phyloP scores from a whole-genome alignment of 2,113 vertebrate genomes.

The Catharus fuscescens region DNA sequence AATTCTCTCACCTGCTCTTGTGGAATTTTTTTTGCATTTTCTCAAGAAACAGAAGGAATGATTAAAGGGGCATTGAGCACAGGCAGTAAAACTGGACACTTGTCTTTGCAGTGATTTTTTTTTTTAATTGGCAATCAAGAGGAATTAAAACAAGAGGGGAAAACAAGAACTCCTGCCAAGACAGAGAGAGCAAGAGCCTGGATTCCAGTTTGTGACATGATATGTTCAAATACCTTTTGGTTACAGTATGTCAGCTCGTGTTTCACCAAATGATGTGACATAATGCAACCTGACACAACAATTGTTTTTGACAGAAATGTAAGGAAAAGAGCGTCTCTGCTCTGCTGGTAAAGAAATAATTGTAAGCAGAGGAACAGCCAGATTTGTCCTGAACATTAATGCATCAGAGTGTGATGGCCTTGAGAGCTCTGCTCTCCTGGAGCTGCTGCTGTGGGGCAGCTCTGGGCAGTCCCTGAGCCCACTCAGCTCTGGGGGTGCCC shows the following conservation, averaged over 20 bases:
- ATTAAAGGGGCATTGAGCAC: background rate
- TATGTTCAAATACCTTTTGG: conserved; percentile 63
- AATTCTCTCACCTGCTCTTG: background rate
- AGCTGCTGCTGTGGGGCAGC: background rate
- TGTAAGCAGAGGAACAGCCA: background rate
- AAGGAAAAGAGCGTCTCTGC: background rate
- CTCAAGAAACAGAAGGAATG: background rate
- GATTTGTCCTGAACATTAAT: background rate
- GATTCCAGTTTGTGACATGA: conserved; percentile 43
- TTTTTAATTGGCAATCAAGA: background rate
- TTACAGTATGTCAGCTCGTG: conserved; percentile 56
- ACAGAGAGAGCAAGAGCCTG: background rate
- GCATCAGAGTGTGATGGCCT: background rate
- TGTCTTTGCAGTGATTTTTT: background rate
- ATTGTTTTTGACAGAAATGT: conserved; percentile 64
- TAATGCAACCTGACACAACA: conserved; percentile 48
- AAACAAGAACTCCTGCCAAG: conserved; percentile 35
- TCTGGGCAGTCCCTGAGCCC: background rate
- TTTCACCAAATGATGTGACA: conserved; percentile 47
- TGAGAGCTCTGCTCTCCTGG: background rate
- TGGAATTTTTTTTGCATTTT: background rate
- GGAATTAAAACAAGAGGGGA: conserved; percentile 54
- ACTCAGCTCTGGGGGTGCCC: background rate
- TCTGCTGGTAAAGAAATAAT: conserved; percentile 47
- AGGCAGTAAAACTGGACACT: background rate